phyloP scores from a whole-genome alignment of 1,140 invertebrate genomes.

The Drosophila elegans region DNA sequence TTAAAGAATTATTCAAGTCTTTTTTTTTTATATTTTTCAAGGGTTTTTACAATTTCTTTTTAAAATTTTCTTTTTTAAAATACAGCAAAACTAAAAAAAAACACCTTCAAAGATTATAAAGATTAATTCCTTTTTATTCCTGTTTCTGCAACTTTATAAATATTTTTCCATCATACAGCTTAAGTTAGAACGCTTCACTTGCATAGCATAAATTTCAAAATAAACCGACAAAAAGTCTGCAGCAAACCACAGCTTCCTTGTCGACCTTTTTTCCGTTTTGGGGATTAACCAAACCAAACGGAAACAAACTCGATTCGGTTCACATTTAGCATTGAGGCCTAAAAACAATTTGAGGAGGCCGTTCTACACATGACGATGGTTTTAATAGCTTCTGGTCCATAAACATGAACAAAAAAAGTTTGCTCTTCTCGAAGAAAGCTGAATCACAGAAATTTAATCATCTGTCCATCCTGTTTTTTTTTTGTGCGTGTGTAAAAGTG shows the following conservation, averaged over 20 bases:
- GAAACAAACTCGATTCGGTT: slow-evolving; percentile 27
- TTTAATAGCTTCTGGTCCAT: slow-evolving; percentile 16
- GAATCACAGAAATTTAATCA: slow-evolving; percentile 77
- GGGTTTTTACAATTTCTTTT: too few species aligned
- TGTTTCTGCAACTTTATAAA: too few species aligned
- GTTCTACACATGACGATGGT: slow-evolving; percentile 3
- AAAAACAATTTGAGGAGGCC: slow-evolving; percentile 5
- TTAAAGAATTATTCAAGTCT: too few species aligned
- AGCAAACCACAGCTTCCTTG: background rate
- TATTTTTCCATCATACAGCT: slow-evolving; percentile 1
- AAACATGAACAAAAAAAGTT: slow-evolving; percentile 5
- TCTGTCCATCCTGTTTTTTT: slow-evolving; percentile 24
- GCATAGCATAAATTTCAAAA: slow-evolving; percentile 5
- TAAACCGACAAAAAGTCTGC: background rate
- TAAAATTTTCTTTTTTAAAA: too few species aligned
- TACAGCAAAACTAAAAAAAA: too few species aligned
- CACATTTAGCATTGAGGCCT: background rate
- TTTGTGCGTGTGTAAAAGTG: slow-evolving; percentile 24
- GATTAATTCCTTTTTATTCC: too few species aligned
- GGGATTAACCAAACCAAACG: slow-evolving; percentile 40
- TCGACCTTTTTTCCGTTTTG: background rate
- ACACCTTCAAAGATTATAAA: too few species aligned
- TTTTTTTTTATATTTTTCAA: too few species aligned
- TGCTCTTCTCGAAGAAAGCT: slow-evolving; percentile 25
- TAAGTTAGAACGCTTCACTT: slow-evolving; percentile 13